A percentile compares a stretch with the other conserved stretches of the same genome.
These are phyloP conservation scores for Hassar affinis DNA, from an alignment of 2,113 vertebrate genomes.

Conservation along the genomic window DNA sequence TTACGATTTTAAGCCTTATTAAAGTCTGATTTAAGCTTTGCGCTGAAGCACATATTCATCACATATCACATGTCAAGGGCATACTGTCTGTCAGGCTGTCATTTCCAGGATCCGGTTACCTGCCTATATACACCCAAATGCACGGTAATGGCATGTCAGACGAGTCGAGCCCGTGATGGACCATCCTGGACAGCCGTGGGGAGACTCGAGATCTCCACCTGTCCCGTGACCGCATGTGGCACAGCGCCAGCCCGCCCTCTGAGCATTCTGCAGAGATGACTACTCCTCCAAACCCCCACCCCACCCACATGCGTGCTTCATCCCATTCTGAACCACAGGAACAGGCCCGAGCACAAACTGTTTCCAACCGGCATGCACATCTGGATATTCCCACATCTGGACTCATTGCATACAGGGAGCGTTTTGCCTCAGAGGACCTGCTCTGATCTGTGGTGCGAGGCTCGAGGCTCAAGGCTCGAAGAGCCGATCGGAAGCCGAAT, in stretches of 20 bases:
- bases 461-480: slow-evolving; percentile 57
- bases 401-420: background rate
- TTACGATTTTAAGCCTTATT: too few species aligned
- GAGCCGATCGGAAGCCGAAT: slow-evolving; percentile 55
- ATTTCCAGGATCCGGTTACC: background rate
- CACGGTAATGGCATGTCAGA: background rate
- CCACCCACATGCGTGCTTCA: slow-evolving; percentile 3
- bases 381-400: slow-evolving; percentile 8
- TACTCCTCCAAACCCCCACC: slow-evolving; percentile 5
- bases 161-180: background rate
- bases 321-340: slow-evolving; percentile 1
- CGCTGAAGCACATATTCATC: background rate
- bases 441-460: slow-evolving; percentile 58
- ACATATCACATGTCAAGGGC: background rate
- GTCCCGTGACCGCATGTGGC: slow-evolving; percentile 40
- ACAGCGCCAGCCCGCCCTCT: slow-evolving; percentile 24
- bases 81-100: background rate
- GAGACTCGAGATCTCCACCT: slow-evolving; percentile 40
- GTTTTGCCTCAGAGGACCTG: slow-evolving; percentile 51
- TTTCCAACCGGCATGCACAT: slow-evolving; percentile 1
- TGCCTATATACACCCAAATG: background rate
- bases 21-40: background rate
- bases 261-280: slow-evolving; percentile 39
- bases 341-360: background rate
- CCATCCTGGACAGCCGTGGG: background rate